Evolutionary conservation across 2,888 invertebrate genomes (phyloP).

Genomic region (Cylindroiulus punctatus): DNA sequence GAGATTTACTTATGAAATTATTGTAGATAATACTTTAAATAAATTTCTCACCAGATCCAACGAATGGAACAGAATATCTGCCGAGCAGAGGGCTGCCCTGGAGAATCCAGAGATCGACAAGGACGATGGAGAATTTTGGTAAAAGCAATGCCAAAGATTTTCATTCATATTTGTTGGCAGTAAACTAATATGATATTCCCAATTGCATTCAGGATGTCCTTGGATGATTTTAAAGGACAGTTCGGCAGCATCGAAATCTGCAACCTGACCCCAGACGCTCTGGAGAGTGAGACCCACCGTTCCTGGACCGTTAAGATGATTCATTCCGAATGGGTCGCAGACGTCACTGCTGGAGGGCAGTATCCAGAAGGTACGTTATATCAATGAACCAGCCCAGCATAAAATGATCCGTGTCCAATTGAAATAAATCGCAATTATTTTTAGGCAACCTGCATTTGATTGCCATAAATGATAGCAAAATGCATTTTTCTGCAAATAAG

Average conservation of each 20-base stretch:
- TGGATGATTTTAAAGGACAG: conserved; percentile 82
- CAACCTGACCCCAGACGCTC: conserved; percentile 91
- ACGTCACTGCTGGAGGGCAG: conserved; percentile 7
- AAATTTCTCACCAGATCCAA: conserved; percentile 37
- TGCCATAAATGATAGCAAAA: no score
- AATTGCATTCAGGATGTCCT: conserved; percentile 75
- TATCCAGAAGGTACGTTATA: neutral
- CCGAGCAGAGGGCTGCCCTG: neutral
- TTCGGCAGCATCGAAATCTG: conserved; percentile 93
- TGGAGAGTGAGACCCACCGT: conserved; percentile 64
- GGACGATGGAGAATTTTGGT: conserved; percentile 55
- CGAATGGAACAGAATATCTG: conserved; percentile 39
- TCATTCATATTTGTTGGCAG: neutral
- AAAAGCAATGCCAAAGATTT: neutral
- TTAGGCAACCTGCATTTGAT: no score
- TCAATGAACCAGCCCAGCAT: no score
- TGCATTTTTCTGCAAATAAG: no score
- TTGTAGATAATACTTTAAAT: neutral
- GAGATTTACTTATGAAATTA: neutral
- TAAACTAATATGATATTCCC: neutral
- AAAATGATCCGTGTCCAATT: no score
- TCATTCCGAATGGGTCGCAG: conserved; percentile 13
- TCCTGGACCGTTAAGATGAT: conserved; percentile 36
- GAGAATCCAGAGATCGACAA: neutral
- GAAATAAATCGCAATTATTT: no score